A percentile compares a stretch with the other conserved stretches of the same genome.
Evolutionary conservation across 2,113 vertebrate species (phyloP).

Genomic region (Nannobrachium achirus): DNA sequence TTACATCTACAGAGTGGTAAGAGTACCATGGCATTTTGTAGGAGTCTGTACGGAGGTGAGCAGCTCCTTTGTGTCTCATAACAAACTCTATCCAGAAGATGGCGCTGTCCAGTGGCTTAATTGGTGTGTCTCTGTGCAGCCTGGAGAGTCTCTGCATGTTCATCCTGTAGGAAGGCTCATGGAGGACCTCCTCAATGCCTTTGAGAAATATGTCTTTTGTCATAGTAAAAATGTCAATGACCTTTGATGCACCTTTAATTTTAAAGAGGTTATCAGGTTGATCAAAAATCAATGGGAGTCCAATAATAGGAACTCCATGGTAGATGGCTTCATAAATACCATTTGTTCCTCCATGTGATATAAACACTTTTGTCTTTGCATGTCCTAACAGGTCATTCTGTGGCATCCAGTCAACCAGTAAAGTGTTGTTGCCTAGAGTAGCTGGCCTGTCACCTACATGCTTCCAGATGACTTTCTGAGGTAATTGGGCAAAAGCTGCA

Average conservation of each 20-base stretch:
- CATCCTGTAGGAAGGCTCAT: not conserved
- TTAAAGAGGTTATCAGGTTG: constrained; percentile 74
- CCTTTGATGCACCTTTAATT: constrained; percentile 36
- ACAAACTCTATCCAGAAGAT: too few species aligned
- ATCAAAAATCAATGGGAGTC: constrained; percentile 60
- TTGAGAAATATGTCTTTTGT: constrained; percentile 12
- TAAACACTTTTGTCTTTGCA: constrained; percentile 67
- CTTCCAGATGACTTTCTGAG: constrained; percentile 79
- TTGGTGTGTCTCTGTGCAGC: too few species aligned
- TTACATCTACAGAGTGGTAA: constrained; percentile 2
- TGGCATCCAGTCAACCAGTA: constrained; percentile 74
- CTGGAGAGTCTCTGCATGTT: too few species aligned
- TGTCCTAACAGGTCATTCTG: constrained; percentile 80
- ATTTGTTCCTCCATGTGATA: constrained; percentile 76
- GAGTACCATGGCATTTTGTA: not conserved
- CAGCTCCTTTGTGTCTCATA: too few species aligned
- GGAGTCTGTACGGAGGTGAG: too few species aligned
- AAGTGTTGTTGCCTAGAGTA: constrained; percentile 74
- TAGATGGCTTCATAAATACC: constrained; percentile 76
- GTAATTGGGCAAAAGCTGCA: constrained; percentile 71
- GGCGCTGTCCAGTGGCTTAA: too few species aligned
- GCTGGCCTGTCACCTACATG: constrained; percentile 58
- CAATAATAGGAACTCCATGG: constrained; percentile 72
- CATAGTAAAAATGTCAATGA: constrained; percentile 39
- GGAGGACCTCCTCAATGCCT: not conserved